Evolutionary conservation across 2,888 invertebrate genomes (phyloP), one percentile per base, ranked within the genome.

Genomic region (Dyspetes luteomarginatus): DNA sequence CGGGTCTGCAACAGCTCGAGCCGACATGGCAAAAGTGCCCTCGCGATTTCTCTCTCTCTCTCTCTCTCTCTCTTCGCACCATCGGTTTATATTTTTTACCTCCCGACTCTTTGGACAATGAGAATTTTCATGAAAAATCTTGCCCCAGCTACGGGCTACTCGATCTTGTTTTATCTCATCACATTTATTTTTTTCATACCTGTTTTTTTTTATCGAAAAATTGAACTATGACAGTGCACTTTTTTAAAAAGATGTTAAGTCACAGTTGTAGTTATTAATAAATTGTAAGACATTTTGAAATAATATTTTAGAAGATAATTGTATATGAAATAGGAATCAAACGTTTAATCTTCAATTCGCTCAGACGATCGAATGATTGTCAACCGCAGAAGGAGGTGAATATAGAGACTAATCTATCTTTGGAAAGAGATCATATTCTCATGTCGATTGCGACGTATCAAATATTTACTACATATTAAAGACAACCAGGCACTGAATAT

Each of bases 1-100:
- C 80, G 76, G 80, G 26, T 62, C 60, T 36, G 76, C 78, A 83
- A 73, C 78, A 76, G 78, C 83, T 65, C 76, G 83, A 65, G 15
- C 41, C 41, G 73, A 78, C 78, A 65, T 76, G 43, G 64, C 64
- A 48, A 72, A 72, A 79, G 76, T 64, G 68, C 55, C 50, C 22
- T 50, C 67, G 60, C 81, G 52, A 81, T 72, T 81, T 77, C 24
- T 72, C 67, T 19, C 36, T 9, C 15, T 19, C 43, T 71, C 52
- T 62, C 41, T 50, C 30, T 60, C 9, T 43, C 45, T 41, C 36
- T 41, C 12, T 68, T 30, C 28, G 17, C 2, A 26, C 58, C 17
- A 28, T 17, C 5, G 55, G 28, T 26, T 58, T 41, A 15, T 22
- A 19, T 19, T 28, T 60, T 22, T 48, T 48, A 43, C 28, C 45